Percentiles rank a stretch among this genome's conserved stretches.
Conservation (phyloP, 2,888 invertebrate species). For the Deladenus siricidicola region DNA sequence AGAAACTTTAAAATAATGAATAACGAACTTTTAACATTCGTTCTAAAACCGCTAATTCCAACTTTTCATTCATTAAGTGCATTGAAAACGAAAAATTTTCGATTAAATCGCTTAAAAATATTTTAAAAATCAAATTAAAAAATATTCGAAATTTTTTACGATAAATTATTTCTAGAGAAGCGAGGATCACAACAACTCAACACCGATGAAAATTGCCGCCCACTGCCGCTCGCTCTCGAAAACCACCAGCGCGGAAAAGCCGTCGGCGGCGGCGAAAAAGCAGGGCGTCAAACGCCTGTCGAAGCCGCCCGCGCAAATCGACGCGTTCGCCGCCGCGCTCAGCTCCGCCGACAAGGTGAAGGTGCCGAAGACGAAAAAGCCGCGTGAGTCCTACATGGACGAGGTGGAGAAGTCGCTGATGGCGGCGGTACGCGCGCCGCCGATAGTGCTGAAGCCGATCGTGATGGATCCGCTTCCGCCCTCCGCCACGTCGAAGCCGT, state of each 20-base stretch:
- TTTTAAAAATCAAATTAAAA: not conserved
- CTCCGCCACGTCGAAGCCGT: not conserved
- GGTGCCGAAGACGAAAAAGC: conserved; percentile 1
- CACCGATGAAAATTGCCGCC: no score
- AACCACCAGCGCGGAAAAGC: not conserved
- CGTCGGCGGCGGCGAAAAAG: not conserved
- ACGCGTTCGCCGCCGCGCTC: conserved; percentile 5
- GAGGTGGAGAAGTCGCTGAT: not conserved
- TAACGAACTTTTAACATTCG: no score
- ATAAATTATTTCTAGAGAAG: no score
- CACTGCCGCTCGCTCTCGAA: no score
- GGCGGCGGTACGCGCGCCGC: not conserved
- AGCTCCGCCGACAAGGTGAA: conserved; percentile 1
- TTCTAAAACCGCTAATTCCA: no score
- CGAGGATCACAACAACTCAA: no score
- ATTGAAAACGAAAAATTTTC: no score
- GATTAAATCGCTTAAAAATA: no score
- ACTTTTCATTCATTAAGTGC: no score
- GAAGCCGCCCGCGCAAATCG: not conserved
- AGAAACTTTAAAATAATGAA: no score
- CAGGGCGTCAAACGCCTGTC: not conserved
- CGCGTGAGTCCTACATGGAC: not conserved
- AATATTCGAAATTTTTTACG: not conserved
- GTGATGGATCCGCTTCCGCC: not conserved
- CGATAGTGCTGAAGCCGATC: not conserved